Evolutionary conservation across 2,888 invertebrate species (phyloP).

Genomic region (Cataglyphis albicans): DNA sequence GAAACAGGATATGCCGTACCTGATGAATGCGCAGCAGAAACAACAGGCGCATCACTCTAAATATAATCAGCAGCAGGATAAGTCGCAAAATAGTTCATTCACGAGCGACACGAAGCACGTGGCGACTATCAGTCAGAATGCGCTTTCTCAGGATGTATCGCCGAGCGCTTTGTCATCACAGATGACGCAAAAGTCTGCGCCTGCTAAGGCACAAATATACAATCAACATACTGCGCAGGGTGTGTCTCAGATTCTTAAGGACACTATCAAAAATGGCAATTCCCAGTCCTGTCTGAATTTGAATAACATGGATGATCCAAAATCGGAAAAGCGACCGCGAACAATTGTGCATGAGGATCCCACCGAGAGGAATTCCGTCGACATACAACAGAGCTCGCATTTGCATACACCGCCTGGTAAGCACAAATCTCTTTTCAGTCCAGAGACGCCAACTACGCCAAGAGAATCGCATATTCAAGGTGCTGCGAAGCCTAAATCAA

Average conservation of each 20-base stretch:
- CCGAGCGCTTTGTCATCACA: constrained; percentile 62
- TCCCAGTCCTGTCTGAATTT: constrained; percentile 71
- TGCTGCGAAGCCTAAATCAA: constrained; percentile 79
- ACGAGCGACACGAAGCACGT: constrained; percentile 57
- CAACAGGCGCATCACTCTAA: constrained; percentile 81
- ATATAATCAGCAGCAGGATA: constrained; percentile 72
- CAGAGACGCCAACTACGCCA: constrained; percentile 87
- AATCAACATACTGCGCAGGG: constrained; percentile 74
- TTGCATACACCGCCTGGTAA: constrained; percentile 74
- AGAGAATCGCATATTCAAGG: constrained; percentile 85
- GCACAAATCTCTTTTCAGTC: constrained; percentile 89
- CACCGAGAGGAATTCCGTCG: constrained; percentile 61
- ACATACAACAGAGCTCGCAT: constrained; percentile 61
- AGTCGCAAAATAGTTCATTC: constrained; percentile 51
- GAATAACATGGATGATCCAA: constrained; percentile 80
- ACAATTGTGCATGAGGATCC: constrained; percentile 68
- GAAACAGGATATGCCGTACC: constrained; percentile 79
- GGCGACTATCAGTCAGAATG: constrained; percentile 52
- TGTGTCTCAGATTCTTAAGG: constrained; percentile 75
- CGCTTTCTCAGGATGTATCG: constrained; percentile 73
- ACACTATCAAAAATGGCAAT: constrained; percentile 76
- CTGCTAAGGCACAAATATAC: constrained; percentile 54
- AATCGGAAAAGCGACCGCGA: constrained; percentile 82
- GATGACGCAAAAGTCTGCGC: constrained; percentile 58
- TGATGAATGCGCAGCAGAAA: constrained; percentile 74